Evolutionary conservation across 2,113 vertebrate species (phyloP).

Genomic region (Haemorhous mexicanus): DNA sequence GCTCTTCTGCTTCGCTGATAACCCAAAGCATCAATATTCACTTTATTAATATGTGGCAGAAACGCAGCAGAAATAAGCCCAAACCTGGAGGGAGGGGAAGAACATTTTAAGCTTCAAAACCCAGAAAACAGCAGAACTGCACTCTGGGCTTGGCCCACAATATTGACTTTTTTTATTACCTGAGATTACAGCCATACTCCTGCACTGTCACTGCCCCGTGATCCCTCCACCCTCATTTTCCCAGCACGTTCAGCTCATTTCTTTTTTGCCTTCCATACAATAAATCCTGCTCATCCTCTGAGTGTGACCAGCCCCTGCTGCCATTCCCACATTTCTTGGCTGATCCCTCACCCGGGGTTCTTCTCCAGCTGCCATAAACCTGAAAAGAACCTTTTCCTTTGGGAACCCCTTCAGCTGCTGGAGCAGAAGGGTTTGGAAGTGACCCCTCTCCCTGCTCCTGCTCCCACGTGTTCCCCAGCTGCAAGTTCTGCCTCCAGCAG

Average conservation of each 20-base stretch:
- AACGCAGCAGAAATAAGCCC: neutral
- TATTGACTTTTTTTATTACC: neutral
- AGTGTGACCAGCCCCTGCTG: neutral
- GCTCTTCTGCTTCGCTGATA: neutral
- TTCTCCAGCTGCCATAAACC: neutral
- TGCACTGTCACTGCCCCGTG: rapidly evolving
- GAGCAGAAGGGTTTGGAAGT: neutral
- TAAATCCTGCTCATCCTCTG: neutral
- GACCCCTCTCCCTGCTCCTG: neutral
- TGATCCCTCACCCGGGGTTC: neutral
- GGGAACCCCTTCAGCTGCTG: neutral
- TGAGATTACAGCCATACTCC: neutral
- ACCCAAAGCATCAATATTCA: neutral
- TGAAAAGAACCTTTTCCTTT: neutral
- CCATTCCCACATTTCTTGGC: neutral
- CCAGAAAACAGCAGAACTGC: neutral
- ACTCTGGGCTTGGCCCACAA: neutral
- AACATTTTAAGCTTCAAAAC: neutral
- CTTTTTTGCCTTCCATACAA: neutral
- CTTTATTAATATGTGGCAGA: neutral
- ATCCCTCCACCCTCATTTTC: neutral
- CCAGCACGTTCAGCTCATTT: neutral
- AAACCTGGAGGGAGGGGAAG: neutral
- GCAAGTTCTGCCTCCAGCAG: neutral
- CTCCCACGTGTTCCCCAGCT: neutral